phyloP scores from a whole-genome alignment of 1,140 invertebrate species.

The Musca vetustissima region DNA sequence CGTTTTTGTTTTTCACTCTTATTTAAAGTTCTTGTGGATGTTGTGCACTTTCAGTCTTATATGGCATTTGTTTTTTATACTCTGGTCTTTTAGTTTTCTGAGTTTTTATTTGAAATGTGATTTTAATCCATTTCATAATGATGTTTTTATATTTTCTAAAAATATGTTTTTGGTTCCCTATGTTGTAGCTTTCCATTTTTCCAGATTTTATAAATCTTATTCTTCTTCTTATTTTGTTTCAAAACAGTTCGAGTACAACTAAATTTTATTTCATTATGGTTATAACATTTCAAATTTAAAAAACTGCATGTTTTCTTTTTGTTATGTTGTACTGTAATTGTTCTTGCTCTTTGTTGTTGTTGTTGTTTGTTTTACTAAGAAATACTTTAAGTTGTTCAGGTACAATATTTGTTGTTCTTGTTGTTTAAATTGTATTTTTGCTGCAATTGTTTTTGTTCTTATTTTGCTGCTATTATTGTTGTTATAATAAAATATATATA shows the following conservation, averaged over 20 bases:
- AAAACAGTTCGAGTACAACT: not conserved
- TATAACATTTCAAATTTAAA: not conserved
- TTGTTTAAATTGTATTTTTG: not conserved
- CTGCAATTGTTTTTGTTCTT: not conserved
- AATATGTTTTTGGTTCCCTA: conserved; percentile 7
- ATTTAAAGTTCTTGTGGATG: conserved; percentile 6
- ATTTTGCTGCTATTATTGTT: not conserved
- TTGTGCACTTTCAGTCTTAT: conserved; percentile 15
- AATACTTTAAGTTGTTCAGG: conserved; percentile 19
- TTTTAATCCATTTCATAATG: not conserved
- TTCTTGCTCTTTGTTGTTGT: not conserved
- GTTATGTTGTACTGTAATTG: conserved; percentile 10
- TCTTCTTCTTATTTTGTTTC: not conserved
- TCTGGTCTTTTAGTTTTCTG: no score
- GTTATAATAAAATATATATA: conserved; percentile 19
- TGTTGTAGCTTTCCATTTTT: conserved; percentile 18
- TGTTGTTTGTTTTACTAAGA: conserved; percentile 7
- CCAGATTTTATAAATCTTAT: conserved; percentile 4
- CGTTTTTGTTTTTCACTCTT: not conserved
- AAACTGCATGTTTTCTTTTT: not conserved
- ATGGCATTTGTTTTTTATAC: not conserved
- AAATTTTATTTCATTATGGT: not conserved
- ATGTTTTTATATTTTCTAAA: no score
- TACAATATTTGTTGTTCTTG: conserved; percentile 26
- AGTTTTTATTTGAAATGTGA: not conserved